phyloP scores from a whole-genome alignment of 1,140 invertebrate species.

The Heliconius hewitsoni region DNA sequence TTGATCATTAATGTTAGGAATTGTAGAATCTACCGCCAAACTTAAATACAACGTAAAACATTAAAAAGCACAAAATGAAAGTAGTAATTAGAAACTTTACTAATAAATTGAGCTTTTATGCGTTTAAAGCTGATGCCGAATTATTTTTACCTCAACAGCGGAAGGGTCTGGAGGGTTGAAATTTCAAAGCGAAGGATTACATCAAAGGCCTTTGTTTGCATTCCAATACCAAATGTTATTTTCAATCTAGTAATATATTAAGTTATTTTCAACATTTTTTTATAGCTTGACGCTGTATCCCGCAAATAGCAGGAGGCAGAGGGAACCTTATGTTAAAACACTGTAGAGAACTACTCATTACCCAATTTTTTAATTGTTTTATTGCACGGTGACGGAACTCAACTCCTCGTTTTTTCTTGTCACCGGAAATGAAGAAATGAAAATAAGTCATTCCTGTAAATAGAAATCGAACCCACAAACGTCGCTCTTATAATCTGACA shows the following conservation, averaged over 20 bases:
- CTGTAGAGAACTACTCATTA: too few relatives aligned
- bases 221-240: constrained; percentile 10
- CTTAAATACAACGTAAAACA: not conserved
- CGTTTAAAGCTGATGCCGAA: constrained; percentile 12
- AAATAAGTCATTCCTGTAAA: too few relatives aligned
- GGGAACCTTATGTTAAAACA: too few relatives aligned
- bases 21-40: not conserved
- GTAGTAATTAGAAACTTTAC: constrained; percentile 13
- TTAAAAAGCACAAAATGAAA: not conserved
- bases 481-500: too few relatives aligned
- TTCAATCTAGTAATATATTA: not conserved
- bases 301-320: too few relatives aligned
- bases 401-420: too few relatives aligned
- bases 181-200: constrained; percentile 3
- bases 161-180: constrained; percentile 13
- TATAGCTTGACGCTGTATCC: too few relatives aligned
- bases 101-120: constrained; percentile 7
- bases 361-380: too few relatives aligned
- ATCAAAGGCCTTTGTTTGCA: constrained; percentile 10
- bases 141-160: constrained; percentile 15
- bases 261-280: not conserved
- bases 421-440: too few relatives aligned
- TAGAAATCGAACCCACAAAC: not conserved
- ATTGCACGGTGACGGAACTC: too few relatives aligned
- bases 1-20: not conserved